Evolutionary conservation across 2,113 vertebrate species (phyloP), one percentile per base, ranked within the genome.

Genomic region (Rattus rattus): DNA sequence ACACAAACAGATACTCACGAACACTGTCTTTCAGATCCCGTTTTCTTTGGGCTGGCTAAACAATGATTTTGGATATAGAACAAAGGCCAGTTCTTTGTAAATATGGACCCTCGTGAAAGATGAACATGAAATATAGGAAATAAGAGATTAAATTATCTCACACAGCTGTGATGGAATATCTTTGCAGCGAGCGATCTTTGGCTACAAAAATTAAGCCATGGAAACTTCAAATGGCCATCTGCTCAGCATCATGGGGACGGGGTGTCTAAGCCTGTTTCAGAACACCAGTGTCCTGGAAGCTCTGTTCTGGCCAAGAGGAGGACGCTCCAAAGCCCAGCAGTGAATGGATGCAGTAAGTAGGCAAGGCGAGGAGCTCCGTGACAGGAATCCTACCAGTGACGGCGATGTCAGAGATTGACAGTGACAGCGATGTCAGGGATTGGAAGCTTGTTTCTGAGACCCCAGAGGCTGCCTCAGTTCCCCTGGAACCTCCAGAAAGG

Each of bases 101-200:
- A 61, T 63, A 65, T 4, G 12, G 69, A 33, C 7, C 39, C 13
- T 77, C 91, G 77, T 26, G 16, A 52, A 92, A 83, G 26, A 72
- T 39, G 28, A 61, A 69, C 7, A 30, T 28, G 77, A 90, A 91
- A 94, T 56, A 39, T 7, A 54, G 39, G 20, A 94, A 83, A 56
- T 1, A 39, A 49, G 73, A 94, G 30, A 93, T 93, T 94, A 93
- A 90, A 93, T 36, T 85, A 54, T 7, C 47, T 87, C 89, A 33
- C 9, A 56, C 43, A 76, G 70, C 59, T 54, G 22, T 7, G 30
- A 83, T 43, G 54, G 86, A 81, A 76, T 72, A 72, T 54, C n/a
- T 36, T 47, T 47, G 30, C 47, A 56, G 28, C 49, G 59, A 22
- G 90, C 43, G 33, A 17, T 86, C 81, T 93, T 81, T 39, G 63